phyloP scores from a whole-genome alignment of 2,113 vertebrate genomes.

The Corvus cornix region DNA sequence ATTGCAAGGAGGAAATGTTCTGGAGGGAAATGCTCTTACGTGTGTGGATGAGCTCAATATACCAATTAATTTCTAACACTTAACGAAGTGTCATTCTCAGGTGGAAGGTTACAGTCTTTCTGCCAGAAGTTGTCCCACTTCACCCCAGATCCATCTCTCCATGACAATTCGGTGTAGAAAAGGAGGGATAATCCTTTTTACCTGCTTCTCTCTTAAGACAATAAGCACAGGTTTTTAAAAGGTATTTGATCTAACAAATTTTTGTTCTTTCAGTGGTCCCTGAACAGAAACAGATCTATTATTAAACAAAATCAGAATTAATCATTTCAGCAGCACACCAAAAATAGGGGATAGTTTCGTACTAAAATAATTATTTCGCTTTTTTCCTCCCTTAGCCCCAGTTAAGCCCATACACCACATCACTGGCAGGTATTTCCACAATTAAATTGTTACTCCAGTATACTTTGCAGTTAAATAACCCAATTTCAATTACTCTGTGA shows the following conservation, averaged over 20 bases:
- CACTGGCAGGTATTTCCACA: neutral
- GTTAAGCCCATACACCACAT: neutral
- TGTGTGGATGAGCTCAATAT: neutral
- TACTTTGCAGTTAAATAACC: neutral
- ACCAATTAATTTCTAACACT: conserved; percentile 44
- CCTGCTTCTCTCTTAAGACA: neutral
- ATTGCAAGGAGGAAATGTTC: neutral
- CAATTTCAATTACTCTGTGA: neutral
- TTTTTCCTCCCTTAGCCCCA: neutral
- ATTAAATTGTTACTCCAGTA: neutral
- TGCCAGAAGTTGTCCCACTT: neutral
- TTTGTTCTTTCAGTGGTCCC: neutral
- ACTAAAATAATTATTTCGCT: neutral
- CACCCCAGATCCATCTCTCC: neutral
- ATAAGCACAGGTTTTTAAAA: neutral
- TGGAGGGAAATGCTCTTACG: neutral
- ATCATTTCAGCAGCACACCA: neutral
- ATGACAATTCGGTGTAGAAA: neutral
- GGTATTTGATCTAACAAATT: neutral
- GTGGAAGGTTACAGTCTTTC: neutral
- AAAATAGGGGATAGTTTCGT: neutral
- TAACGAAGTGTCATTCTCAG: neutral
- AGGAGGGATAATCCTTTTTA: neutral
- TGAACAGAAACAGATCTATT: neutral
- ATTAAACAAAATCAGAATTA: neutral